Evolutionary conservation across 2,888 invertebrate genomes (phyloP).

Genomic region (Mactromeris polynyma): DNA sequence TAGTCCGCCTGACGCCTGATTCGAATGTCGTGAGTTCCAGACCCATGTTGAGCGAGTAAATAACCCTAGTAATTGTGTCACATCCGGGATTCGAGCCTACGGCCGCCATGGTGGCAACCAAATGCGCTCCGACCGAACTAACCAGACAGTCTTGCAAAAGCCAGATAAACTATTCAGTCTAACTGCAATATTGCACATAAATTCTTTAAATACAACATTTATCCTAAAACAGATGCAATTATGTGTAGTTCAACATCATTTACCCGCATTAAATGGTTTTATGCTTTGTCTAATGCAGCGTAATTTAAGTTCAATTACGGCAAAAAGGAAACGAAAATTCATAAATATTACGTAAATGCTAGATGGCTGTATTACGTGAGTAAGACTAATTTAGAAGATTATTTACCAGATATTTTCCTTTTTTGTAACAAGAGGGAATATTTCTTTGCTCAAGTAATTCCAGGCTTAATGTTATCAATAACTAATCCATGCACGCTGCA

Average conservation of each 20-base stretch:
- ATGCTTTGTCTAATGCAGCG: not conserved
- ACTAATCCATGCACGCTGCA: not conserved
- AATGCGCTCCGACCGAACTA: too few relatives aligned
- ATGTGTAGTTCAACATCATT: not conserved
- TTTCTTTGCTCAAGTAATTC: not conserved
- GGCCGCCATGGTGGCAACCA: too few relatives aligned
- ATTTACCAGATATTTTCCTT: not conserved
- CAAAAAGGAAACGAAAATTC: not conserved
- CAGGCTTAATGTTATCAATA: not conserved
- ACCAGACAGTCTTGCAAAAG: too few relatives aligned
- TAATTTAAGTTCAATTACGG: not conserved
- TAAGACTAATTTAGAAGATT: not conserved
- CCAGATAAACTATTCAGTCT: too few relatives aligned
- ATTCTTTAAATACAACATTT: not conserved
- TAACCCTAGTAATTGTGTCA: too few relatives aligned
- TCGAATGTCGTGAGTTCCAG: too few relatives aligned
- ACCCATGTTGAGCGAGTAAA: too few relatives aligned
- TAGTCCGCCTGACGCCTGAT: too few relatives aligned
- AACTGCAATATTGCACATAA: not conserved
- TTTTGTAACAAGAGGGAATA: not conserved
- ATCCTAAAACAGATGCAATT: not conserved
- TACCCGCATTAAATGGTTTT: not conserved
- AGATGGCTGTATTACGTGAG: not conserved
- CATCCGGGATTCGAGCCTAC: too few relatives aligned
- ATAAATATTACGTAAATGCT: not conserved